These are phyloP conservation scores for Plotosus lineatus DNA, from an alignment of 2,113 vertebrate genomes.

Conservation along the genomic window DNA sequence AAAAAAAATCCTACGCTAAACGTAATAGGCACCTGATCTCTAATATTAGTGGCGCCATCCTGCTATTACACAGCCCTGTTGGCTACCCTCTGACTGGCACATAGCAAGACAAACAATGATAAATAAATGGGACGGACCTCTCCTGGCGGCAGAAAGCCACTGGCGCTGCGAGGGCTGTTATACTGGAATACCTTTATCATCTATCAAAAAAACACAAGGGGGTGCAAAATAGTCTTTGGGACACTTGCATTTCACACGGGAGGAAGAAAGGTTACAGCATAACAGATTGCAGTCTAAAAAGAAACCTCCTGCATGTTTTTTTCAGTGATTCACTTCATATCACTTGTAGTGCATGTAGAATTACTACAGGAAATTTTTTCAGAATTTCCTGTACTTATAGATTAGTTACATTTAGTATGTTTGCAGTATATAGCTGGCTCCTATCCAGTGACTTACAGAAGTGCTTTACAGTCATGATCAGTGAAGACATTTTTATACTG, in stretches of 20 bases:
- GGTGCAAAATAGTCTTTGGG: constrained; percentile 58
- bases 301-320: neutral
- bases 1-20: neutral
- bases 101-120: constrained; percentile 63
- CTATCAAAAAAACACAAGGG: constrained; percentile 72
- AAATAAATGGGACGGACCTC: constrained; percentile 75
- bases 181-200: constrained; percentile 82
- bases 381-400: neutral
- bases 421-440: no score
- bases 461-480: no score
- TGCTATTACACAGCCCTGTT: constrained; percentile 1
- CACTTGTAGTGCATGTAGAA: neutral
- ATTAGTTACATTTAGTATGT: no score
- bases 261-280: constrained; percentile 46
- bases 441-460: no score
- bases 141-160: constrained; percentile 76
- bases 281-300: constrained; percentile 15
- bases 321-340: neutral
- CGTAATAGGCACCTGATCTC: neutral
- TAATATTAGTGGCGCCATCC: neutral
- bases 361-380: neutral
- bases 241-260: constrained; percentile 55
- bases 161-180: constrained; percentile 76
- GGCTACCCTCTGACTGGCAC: constrained; percentile 35
- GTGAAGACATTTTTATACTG: no score